Evolutionary conservation across 2,113 vertebrate species (phyloP), one percentile per base, ranked within the genome.

Genomic region (Arizona elegans): DNA sequence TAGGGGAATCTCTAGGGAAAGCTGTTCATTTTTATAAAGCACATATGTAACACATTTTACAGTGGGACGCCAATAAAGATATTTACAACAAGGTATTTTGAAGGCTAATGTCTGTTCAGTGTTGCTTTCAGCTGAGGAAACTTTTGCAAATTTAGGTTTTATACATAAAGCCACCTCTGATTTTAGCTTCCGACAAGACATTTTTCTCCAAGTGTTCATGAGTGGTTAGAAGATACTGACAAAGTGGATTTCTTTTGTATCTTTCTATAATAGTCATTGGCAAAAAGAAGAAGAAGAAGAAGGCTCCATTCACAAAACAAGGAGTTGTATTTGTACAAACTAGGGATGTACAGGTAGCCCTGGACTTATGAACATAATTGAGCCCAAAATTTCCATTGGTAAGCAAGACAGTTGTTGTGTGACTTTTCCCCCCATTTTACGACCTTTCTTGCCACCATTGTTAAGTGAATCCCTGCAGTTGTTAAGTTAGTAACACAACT

Each of bases 1-100:
- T 94, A 90, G 89, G 90, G 89, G 90, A 94, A 92, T 93, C 95
- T 96, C 93, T 95, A 94, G 95, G 86, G 94, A 95, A 92, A 93
- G 58, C 90, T 94, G 43, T 93, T 96, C 75, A 26, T 92, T 92
- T 89, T 94, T 95, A 91, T 94, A 92, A 94, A 75, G 91, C 86
- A 94, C 88, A 93, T 9, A 3, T 91, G 93, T 93, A 95, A 94
- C 50, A 92, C 89, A 92, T 53, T 86, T 94, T 91, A 94, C 50
- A 92, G 53, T 65, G 12, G 91, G 87, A 94, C 2, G 62, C 90
- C 93, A 92, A 94, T 92, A 88, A 19, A 56, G 7, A 70, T 90
- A 87, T 62, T 52, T 92, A 87, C 91, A 88, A 53, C 33, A 89
- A 92, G 93, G 38, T 17, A 4, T 91, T 96, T 93, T 91, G 17